Evolutionary conservation across 2,797 vertebrate species (phyloP).

Genomic region (Sebastes flavidus): DNA sequence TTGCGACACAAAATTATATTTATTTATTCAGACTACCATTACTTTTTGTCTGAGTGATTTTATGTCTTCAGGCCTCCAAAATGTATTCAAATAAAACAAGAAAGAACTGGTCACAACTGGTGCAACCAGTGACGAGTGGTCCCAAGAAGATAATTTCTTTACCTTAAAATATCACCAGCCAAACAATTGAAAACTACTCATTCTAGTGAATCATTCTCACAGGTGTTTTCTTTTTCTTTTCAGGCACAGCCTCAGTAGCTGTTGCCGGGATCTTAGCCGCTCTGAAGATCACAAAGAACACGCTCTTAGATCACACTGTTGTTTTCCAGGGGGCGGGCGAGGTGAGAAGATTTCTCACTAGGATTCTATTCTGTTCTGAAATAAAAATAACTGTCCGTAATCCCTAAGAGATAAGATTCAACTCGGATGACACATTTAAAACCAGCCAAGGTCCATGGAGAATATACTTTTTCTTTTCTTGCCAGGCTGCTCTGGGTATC

Average conservation of each 20-base stretch:
- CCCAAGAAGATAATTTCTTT: background rate
- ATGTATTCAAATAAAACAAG: background rate
- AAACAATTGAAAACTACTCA: background rate
- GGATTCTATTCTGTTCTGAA: background rate
- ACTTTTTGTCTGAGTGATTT: background rate
- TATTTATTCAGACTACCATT: background rate
- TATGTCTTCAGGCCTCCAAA: background rate
- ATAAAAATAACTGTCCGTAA: background rate
- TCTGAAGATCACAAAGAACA: constrained; percentile 93
- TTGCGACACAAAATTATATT: background rate
- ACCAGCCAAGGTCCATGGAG: background rate
- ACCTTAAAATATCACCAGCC: background rate
- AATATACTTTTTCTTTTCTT: background rate
- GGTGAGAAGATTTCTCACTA: constrained; percentile 74
- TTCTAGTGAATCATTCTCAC: background rate
- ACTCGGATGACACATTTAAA: background rate
- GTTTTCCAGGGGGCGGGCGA: constrained; percentile 98
- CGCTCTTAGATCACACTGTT: constrained; percentile 91
- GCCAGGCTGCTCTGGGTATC: constrained; percentile 94
- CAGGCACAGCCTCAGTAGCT: constrained; percentile 96
- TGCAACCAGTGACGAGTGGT: too few species aligned
- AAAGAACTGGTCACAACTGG: background rate
- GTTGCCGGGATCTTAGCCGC: constrained; percentile 93
- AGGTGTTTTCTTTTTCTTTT: constrained; percentile 4
- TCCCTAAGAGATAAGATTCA: background rate